A percentile compares a stretch with the other conserved stretches of the same genome.
Evolutionary conservation across 2,888 invertebrate species (phyloP).

Genomic region (Blomia tropicalis): DNA sequence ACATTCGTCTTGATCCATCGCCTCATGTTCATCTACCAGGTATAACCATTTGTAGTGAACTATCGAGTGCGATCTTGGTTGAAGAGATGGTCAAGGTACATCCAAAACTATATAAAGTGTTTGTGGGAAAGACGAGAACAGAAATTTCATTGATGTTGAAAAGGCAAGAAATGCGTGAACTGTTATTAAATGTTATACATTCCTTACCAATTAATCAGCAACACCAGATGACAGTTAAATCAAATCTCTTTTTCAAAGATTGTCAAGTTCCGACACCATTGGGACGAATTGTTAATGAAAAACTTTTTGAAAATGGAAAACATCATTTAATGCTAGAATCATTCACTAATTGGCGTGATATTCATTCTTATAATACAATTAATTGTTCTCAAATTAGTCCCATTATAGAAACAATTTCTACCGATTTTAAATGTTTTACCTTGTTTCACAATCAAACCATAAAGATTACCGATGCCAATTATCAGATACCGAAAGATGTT

Average conservation of each 20-base stretch:
- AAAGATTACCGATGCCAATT: conserved; percentile 2
- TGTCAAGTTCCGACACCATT: conserved; percentile 22
- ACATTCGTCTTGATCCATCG: conserved; percentile 17
- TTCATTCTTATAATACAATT: neutral
- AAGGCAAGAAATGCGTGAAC: conserved; percentile 9
- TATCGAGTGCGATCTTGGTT: conserved; percentile 17
- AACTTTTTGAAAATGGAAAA: neutral
- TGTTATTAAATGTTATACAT: conserved; percentile 1
- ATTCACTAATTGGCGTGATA: neutral
- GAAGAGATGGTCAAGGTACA: conserved; percentile 18
- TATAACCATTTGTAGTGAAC: conserved; percentile 20
- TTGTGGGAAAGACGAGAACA: conserved; percentile 18
- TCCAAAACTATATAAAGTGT: conserved; percentile 1
- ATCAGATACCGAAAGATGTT: conserved; percentile 18
- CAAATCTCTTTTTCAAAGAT: conserved; percentile 6
- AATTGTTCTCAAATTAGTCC: neutral
- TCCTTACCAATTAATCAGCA: conserved; percentile 11
- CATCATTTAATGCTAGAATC: neutral
- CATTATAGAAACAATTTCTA: conserved; percentile 16
- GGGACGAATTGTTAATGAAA: neutral
- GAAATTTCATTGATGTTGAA: conserved; percentile 12
- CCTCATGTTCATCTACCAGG: conserved; percentile 20
- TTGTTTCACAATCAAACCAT: conserved; percentile 10
- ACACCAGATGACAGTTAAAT: conserved; percentile 12
- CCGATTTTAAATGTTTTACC: conserved; percentile 20